Conservation (phyloP, 2,888 invertebrate genomes). For the Stenodema calcarata region DNA sequence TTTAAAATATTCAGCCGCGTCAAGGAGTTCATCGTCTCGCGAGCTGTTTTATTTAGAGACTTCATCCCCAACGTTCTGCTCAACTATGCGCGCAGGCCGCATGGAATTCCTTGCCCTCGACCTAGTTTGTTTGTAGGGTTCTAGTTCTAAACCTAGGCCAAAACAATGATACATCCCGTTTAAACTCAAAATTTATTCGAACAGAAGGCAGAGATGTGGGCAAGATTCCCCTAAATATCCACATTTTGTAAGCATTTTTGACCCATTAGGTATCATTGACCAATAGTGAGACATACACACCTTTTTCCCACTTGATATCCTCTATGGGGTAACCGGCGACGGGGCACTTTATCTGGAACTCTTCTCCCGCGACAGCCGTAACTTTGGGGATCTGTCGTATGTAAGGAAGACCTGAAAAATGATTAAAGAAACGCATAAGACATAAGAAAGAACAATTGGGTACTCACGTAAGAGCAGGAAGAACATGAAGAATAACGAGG, state of each 20-base stretch:
- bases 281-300: no score
- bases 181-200: no score
- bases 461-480: no score
- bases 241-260: not conserved
- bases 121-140: not conserved
- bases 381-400: slow-evolving; percentile 81
- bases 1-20: slow-evolving; percentile 13
- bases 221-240: no score
- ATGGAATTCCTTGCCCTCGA: not conserved
- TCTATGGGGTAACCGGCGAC: slow-evolving; percentile 84
- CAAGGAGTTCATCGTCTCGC: not conserved
- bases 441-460: no score
- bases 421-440: no score
- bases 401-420: slow-evolving; percentile 75
- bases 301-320: slow-evolving; percentile 80
- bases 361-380: slow-evolving; percentile 80
- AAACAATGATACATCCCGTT: not conserved
- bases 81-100: not conserved
- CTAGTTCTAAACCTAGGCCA: not conserved
- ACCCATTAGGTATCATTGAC: no score
- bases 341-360: slow-evolving; percentile 77
- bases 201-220: no score
- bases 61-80: not conserved
- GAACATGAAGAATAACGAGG: no score
- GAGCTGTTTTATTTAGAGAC: slow-evolving; percentile 17